Percentiles rank a stretch among this genome's conserved stretches.
phyloP scores from a whole-genome alignment of 1,140 invertebrate species.

The Solenopsis fugax region DNA sequence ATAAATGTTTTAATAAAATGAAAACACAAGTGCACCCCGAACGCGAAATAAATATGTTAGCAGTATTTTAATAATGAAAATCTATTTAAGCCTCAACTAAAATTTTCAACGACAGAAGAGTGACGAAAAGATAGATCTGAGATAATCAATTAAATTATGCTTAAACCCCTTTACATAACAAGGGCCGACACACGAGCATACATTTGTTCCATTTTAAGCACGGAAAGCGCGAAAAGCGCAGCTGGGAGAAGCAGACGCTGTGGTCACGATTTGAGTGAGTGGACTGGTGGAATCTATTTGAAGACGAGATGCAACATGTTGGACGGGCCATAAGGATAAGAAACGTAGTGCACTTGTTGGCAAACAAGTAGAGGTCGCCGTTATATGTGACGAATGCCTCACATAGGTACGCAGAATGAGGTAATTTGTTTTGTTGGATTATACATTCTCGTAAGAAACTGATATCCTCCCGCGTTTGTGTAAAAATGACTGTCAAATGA shows the following conservation, averaged over 20 bases:
- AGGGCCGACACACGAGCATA: not conserved
- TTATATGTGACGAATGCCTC: constrained; percentile 66
- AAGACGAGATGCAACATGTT: constrained; percentile 80
- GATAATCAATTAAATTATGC: not conserved
- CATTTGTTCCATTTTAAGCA: constrained; percentile 44
- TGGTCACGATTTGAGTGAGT: constrained; percentile 35
- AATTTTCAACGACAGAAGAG: not conserved
- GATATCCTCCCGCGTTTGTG: not conserved
- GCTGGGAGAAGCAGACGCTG: constrained; percentile 22
- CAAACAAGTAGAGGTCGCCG: constrained; percentile 76
- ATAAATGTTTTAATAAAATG: not conserved
- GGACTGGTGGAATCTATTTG: constrained; percentile 79
- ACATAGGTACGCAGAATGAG: constrained; percentile 65
- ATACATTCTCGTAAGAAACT: not conserved
- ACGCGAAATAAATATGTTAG: not conserved
- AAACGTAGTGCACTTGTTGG: constrained; percentile 73
- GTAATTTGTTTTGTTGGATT: constrained; percentile 58
- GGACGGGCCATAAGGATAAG: constrained; percentile 79
- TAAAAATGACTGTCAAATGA: not conserved
- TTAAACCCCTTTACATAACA: constrained; percentile 8
- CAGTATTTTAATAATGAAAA: constrained; percentile 2
- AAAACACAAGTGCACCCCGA: not conserved
- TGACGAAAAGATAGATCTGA: not conserved
- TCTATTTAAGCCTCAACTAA: not conserved
- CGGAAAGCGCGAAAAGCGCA: constrained; percentile 14